phyloP scores from a whole-genome alignment of 2,797 vertebrate species.

The Aeoliscus strigatus region DNA sequence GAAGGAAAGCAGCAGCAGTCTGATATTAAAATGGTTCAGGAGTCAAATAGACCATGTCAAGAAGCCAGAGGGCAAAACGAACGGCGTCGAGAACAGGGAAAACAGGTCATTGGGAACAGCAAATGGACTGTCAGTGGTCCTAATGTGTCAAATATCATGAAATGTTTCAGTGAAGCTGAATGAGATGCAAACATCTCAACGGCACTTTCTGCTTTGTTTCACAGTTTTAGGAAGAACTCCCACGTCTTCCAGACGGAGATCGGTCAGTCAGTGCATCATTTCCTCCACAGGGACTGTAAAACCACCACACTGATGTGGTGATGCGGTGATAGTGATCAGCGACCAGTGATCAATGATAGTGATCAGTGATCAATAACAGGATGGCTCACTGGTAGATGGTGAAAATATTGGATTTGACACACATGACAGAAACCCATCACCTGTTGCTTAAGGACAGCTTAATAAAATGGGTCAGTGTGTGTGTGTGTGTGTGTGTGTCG shows the following conservation, averaged over 20 bases:
- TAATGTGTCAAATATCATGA: slow-evolving; percentile 51
- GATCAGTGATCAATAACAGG: slow-evolving; percentile 69
- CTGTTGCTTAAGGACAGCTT: slow-evolving; percentile 68
- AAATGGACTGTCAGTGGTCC: slow-evolving; percentile 67
- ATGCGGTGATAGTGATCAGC: too few species aligned
- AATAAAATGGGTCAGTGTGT: slow-evolving; percentile 59
- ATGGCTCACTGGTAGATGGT: slow-evolving; percentile 75
- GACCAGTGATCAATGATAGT: too few species aligned
- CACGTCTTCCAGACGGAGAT: too few species aligned
- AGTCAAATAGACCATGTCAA: slow-evolving; percentile 75
- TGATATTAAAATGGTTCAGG: slow-evolving; percentile 75
- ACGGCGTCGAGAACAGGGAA: slow-evolving; percentile 46
- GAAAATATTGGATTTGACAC: slow-evolving; percentile 57
- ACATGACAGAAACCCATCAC: slow-evolving; percentile 66
- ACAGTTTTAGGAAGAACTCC: slow-evolving; percentile 50
- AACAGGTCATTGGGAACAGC: slow-evolving; percentile 65
- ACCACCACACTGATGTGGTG: too few species aligned
- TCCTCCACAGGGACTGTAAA: too few species aligned
- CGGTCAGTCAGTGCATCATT: too few species aligned
- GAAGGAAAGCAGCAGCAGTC: slow-evolving; percentile 62
- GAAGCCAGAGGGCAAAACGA: slow-evolving; percentile 65
- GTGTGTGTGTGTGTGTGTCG: slow-evolving; percentile 27
- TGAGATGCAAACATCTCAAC: too few species aligned
- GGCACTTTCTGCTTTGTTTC: background rate
- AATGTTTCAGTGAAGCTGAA: too few species aligned